These are phyloP conservation scores for Acholoe squamosa DNA, from an alignment of 2,888 invertebrate species.

Conservation along the genomic window DNA sequence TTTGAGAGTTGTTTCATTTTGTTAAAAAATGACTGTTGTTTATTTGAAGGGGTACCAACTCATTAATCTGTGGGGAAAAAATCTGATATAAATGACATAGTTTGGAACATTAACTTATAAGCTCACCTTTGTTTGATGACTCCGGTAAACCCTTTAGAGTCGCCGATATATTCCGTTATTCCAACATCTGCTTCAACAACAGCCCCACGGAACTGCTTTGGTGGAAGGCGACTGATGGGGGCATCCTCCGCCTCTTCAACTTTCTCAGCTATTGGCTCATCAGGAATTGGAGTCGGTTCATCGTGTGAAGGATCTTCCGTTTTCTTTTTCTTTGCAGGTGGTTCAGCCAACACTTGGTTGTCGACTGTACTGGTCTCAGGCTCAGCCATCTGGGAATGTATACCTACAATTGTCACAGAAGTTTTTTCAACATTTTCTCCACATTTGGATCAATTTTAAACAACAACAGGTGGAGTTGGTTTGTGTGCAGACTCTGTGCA, in stretches of 20 bases:
- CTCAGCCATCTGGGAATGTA: slow-evolving; percentile 5
- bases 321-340: not conserved
- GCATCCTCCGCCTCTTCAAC: not conserved
- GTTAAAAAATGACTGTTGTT: too few relatives aligned
- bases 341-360: not conserved
- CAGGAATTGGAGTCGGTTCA: not conserved
- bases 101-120: not conserved
- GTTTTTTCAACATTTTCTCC: too few relatives aligned
- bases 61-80: too few relatives aligned
- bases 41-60: too few relatives aligned
- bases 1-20: too few relatives aligned
- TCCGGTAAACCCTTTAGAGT: slow-evolving; percentile 77
- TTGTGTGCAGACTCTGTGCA: too few relatives aligned
- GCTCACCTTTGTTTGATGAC: slow-evolving; percentile 80
- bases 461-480: too few relatives aligned
- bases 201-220: slow-evolving; percentile 23
- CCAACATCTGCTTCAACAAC: slow-evolving; percentile 79
- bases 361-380: not conserved
- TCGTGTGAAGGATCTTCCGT: not conserved
- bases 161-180: slow-evolving; percentile 79
- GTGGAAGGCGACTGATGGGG: not conserved
- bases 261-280: not conserved
- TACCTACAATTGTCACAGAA: too few relatives aligned
- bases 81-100: too few relatives aligned
- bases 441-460: too few relatives aligned